These are phyloP conservation scores for Drosophila obscura DNA, from an alignment of 1,140 invertebrate genomes.

Conservation along the genomic window DNA sequence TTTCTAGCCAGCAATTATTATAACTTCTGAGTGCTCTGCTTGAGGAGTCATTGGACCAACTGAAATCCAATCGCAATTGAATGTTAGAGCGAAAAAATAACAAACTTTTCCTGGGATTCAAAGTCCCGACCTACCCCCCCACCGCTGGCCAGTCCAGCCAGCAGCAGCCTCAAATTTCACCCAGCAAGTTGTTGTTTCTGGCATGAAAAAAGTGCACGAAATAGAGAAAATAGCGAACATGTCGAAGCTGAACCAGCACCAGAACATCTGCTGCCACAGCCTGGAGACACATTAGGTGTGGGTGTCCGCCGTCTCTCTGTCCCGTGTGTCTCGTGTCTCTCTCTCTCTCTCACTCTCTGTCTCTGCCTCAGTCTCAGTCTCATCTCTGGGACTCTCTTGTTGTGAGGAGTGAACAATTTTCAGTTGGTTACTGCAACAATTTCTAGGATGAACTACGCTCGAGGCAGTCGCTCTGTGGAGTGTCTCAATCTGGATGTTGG, in stretches of 20 bases:
- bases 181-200: too few relatives aligned
- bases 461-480: constrained; percentile 25
- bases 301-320: not conserved
- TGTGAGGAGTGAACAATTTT: not conserved
- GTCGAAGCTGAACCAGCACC: not conserved
- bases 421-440: not conserved
- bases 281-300: not conserved
- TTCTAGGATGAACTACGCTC: constrained; percentile 45
- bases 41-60: constrained; percentile 1
- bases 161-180: not conserved
- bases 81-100: too few relatives aligned
- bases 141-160: not conserved
- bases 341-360: too few relatives aligned
- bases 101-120: too few relatives aligned
- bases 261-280: constrained; percentile 3
- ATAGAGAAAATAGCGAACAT: not conserved
- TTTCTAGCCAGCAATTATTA: too few relatives aligned
- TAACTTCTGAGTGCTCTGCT: constrained; percentile 22
- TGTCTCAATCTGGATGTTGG: constrained; percentile 62
- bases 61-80: not conserved
- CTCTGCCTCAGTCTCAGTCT: too few relatives aligned
- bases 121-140: too few relatives aligned
- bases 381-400: too few relatives aligned
- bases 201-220: not conserved
- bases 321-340: too few relatives aligned